Conservation (phyloP, 2,113 vertebrate species). For the Anser brachyrhynchus region DNA sequence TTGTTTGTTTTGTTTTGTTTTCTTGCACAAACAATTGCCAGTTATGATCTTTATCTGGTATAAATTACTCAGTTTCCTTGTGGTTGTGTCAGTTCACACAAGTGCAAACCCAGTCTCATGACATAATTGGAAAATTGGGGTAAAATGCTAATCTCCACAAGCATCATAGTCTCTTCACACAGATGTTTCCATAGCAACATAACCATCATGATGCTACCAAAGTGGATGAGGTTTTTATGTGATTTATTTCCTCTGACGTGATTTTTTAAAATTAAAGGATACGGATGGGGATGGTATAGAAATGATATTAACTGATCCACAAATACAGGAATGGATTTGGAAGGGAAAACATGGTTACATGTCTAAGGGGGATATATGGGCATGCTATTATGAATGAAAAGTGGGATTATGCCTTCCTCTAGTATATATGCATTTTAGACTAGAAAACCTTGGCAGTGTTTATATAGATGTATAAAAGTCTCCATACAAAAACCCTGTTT, state of each 20-base stretch:
- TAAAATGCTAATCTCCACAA: slow-evolving; percentile 19
- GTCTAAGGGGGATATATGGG: not conserved
- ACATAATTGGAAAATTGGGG: slow-evolving; percentile 28
- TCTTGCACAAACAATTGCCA: not conserved
- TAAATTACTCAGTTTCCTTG: slow-evolving; percentile 8
- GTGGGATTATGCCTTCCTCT: not conserved
- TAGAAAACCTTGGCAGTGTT: not conserved
- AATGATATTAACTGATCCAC: slow-evolving; percentile 25
- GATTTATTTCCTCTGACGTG: slow-evolving; percentile 8
- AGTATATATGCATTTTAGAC: not conserved
- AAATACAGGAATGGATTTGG: not conserved
- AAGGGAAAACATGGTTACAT: not conserved
- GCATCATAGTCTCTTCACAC: slow-evolving; percentile 1
- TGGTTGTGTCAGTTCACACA: not conserved
- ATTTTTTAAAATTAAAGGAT: not conserved
- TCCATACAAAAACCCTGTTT: not conserved
- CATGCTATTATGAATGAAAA: not conserved
- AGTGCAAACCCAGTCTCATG: slow-evolving; percentile 6
- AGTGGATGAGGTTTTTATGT: not conserved
- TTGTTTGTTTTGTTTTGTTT: not conserved
- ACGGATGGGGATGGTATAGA: not conserved
- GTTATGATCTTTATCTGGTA: not conserved
- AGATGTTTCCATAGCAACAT: slow-evolving; percentile 61
- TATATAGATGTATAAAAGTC: not conserved
- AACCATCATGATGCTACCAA: not conserved